Evolutionary conservation across 2,113 vertebrate species (phyloP).

Genomic region (Pitta sordida): DNA sequence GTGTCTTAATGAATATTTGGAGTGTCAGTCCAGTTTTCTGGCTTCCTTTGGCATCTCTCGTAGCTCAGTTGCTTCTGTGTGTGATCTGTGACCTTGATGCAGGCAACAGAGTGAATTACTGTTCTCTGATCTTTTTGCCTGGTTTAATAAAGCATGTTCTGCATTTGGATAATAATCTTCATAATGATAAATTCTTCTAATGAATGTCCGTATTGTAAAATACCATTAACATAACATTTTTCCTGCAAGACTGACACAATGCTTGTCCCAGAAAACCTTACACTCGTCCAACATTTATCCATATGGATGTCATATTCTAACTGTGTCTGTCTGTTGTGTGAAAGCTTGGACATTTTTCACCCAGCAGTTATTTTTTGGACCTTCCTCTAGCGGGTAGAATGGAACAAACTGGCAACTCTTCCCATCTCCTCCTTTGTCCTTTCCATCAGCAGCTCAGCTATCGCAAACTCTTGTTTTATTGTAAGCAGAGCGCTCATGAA

Average conservation of each 20-base stretch:
- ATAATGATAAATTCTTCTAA: not conserved
- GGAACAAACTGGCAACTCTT: not conserved
- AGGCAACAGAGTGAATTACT: not conserved
- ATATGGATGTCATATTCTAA: not conserved
- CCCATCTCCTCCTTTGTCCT: fast-evolving
- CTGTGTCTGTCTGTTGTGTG: not conserved
- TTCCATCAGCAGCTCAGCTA: not conserved
- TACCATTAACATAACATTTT: not conserved
- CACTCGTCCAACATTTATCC: not conserved
- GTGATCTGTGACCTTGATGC: not conserved
- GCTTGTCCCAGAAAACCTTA: not conserved
- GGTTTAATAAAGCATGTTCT: not conserved
- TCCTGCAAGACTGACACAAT: not conserved
- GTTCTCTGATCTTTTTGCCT: not conserved
- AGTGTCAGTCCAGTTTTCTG: not conserved
- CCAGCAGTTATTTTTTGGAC: not conserved
- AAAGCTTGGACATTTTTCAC: not conserved
- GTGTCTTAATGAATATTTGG: not conserved
- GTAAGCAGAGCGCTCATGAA: not conserved
- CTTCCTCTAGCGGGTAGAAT: not conserved
- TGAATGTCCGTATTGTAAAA: not conserved
- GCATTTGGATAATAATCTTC: not conserved
- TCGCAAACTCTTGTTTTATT: not conserved
- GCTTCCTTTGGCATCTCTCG: not conserved
- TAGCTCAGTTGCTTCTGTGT: not conserved